Conservation (phyloP, 2,797 vertebrate species). For the Pangasius krempfi region DNA sequence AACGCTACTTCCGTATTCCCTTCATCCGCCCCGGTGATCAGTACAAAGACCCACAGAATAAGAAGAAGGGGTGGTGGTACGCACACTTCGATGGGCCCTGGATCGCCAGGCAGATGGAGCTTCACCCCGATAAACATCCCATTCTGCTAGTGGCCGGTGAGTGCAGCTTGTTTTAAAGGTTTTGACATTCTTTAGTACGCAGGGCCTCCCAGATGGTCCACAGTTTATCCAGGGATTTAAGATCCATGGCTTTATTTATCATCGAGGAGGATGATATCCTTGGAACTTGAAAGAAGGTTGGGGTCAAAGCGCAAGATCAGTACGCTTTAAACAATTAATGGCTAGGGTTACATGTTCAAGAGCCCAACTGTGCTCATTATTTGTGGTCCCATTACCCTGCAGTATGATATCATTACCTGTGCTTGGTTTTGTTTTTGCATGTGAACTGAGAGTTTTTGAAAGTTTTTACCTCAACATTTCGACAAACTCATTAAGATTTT, state of each 20-base stretch:
- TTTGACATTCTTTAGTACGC: background rate
- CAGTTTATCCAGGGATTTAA: background rate
- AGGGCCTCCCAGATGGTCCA: background rate
- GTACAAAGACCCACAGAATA: conserved; percentile 90
- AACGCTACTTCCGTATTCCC: conserved; percentile 95
- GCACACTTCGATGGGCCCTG: conserved; percentile 95
- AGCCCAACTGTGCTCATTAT: background rate
- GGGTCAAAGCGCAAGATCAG: background rate
- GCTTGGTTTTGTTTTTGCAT: background rate
- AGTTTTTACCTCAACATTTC: background rate
- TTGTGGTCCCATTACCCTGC: background rate
- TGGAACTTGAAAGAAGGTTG: background rate
- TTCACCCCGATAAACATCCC: conserved; percentile 94
- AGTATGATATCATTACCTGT: background rate
- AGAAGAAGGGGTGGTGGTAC: conserved; percentile 99
- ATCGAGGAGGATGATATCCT: background rate
- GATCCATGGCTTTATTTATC: background rate
- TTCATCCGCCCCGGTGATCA: conserved; percentile 93
- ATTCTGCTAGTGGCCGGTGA: conserved; percentile 85
- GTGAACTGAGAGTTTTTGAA: background rate
- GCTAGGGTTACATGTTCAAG: background rate
- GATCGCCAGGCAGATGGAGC: conserved; percentile 97
- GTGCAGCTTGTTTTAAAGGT: background rate
- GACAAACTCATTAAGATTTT: background rate
- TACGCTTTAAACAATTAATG: background rate